Percentiles rank a stretch among this genome's conserved stretches.
Evolutionary conservation across 2,113 vertebrate genomes (phyloP).

Genomic region (Prionailurus bengalensis): DNA sequence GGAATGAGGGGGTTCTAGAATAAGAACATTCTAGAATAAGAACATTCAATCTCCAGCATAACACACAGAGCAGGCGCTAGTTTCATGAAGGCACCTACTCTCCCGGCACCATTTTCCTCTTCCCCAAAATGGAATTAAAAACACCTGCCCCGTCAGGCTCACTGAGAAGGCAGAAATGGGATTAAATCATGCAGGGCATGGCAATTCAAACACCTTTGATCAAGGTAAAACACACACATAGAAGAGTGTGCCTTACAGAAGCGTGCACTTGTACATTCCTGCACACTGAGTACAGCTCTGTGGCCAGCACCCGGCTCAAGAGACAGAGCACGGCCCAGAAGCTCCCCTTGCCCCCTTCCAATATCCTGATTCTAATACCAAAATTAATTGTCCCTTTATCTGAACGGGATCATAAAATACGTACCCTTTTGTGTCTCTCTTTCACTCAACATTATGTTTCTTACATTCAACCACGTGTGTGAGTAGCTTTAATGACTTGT

Average conservation of each 20-base stretch:
- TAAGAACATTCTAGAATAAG: background rate
- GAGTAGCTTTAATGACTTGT: background rate
- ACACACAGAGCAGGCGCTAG: rapidly evolving
- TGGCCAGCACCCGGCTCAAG: background rate
- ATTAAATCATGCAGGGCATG: background rate
- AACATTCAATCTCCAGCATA: background rate
- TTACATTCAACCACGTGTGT: background rate
- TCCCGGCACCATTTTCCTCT: background rate
- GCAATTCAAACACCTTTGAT: background rate
- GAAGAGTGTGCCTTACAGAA: background rate
- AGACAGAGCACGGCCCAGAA: background rate
- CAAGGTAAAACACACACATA: background rate
- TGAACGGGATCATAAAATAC: background rate
- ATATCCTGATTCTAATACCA: background rate
- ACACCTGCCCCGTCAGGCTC: background rate
- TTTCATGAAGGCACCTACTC: background rate
- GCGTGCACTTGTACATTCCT: background rate
- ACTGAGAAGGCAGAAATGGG: background rate
- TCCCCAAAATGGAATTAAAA: background rate
- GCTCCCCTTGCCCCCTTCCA: background rate
- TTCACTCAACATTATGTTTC: background rate
- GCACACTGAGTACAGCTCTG: rapidly evolving
- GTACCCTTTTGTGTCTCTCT: background rate
- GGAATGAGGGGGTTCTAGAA: background rate
- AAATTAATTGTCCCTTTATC: background rate